These are phyloP conservation scores for Tachystola acroxantha DNA, from an alignment of 2,888 invertebrate genomes.

Conservation along the genomic window DNA sequence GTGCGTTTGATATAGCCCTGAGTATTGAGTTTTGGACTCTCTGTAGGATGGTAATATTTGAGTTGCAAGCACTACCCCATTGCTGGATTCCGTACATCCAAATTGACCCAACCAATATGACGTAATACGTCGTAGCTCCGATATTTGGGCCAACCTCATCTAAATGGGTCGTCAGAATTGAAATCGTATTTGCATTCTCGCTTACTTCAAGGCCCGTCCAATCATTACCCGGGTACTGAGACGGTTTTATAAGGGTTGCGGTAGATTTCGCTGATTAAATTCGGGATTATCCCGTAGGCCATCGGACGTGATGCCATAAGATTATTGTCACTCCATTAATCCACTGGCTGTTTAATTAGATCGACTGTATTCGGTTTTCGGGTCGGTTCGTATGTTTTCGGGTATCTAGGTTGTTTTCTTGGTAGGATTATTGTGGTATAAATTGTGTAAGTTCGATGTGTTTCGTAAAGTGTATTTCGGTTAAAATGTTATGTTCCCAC, in stretches of 20 bases:
- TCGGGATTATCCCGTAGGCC: slow-evolving; percentile 59
- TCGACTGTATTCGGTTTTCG: slow-evolving; percentile 2
- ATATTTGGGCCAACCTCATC: too few species aligned
- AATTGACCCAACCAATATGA: too few species aligned
- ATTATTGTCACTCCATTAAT: slow-evolving; percentile 76
- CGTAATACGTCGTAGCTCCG: too few species aligned
- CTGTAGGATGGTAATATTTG: too few species aligned
- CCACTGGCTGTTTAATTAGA: slow-evolving; percentile 63
- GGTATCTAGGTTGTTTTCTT: slow-evolving; percentile 20
- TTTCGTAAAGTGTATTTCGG: too few species aligned
- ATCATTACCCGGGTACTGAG: slow-evolving; percentile 7
- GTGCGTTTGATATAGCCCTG: too few species aligned
- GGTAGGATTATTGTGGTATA: slow-evolving; percentile 15
- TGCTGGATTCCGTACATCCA: too few species aligned
- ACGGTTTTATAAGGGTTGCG: slow-evolving; percentile 40
- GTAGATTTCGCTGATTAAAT: slow-evolving; percentile 62
- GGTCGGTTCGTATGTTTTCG: not conserved
- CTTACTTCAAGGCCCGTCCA: slow-evolving; percentile 1
- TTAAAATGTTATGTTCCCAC: too few species aligned
- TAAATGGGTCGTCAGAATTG: not conserved
- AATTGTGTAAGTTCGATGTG: slow-evolving; percentile 18
- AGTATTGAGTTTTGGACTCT: too few species aligned
- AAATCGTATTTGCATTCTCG: not conserved
- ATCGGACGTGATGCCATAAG: slow-evolving; percentile 50
- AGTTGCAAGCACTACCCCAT: too few species aligned